Base-by-base conservation (phyloP, 2,888 invertebrate genomes). In the Zygogramma bicolorata region DNA sequence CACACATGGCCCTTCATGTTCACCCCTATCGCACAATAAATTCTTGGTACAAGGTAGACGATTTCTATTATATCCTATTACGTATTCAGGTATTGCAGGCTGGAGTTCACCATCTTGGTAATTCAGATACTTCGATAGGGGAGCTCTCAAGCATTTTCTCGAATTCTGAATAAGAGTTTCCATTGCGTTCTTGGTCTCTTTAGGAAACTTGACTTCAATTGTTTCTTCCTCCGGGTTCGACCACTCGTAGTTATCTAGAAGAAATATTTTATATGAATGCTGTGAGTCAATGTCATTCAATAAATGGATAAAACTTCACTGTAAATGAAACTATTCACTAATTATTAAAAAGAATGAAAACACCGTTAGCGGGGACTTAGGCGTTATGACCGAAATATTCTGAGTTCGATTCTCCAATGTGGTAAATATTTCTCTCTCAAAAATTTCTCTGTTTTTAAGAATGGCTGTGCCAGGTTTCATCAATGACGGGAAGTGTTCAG, bases 111-210 rank as follows among this genome's bases (percentile, higher is more conserved):
- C 42, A 49, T 73, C 59, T 63, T 70, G 68, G 59, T 65, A 58
- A 40, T 63, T 69, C 22, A 65, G 59, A 59, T 71, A 76, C 34
- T 71, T 73, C 0, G 75, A 49, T 25, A 76, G 61, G 20, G 76
- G 76, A 7, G 70, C 65, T 13, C 72, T 74, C 6, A 25, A 13
- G 20, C 18, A 29, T 15, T 42, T 67, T 60, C 31, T 63, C 1
- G 65, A 29, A 49, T 71, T 71, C 20, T 66, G 53, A 40, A 75
- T 74, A 22, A 75, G 34, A 8, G 60, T 63, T 40, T 77, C 74
- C 61, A 77, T 69, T 15, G 77, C 77, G 10, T 67, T 34, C 49
- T 73, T 68, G 2, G 77, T 75, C 65, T 77, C 75, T 58, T 70
- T 75, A 0, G 77, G 75, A 40, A 75, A 75, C 46, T 42, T 73